Evolutionary conservation across 2,888 invertebrate genomes (phyloP).

Genomic region (Tachystola acroxantha): DNA sequence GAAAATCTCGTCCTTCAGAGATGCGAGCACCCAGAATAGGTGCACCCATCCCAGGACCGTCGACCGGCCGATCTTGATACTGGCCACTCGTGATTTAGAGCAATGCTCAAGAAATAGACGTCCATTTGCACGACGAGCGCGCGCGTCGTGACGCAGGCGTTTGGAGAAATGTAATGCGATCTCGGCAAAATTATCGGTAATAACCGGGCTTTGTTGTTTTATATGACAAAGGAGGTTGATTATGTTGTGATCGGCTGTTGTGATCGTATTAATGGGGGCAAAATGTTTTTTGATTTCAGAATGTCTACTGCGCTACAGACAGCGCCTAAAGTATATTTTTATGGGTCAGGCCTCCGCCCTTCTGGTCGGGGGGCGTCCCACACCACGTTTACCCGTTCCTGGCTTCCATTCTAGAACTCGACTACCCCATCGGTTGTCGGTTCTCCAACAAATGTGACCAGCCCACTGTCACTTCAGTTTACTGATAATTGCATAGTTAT

Average conservation of each 20-base stretch:
- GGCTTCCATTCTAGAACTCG: too few species aligned
- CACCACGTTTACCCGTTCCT: too few species aligned
- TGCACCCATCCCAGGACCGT: conserved; percentile 36
- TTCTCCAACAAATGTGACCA: too few species aligned
- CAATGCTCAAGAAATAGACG: conserved; percentile 60
- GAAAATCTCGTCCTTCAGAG: too few species aligned
- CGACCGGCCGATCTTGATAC: conserved; percentile 59
- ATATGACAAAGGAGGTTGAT: conserved; percentile 4
- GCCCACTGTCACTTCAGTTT: too few species aligned
- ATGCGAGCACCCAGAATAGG: too few species aligned
- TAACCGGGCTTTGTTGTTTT: conserved; percentile 14
- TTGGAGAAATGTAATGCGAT: conserved; percentile 35
- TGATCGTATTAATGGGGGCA: neutral
- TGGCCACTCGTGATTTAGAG: conserved; percentile 62
- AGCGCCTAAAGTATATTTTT: too few species aligned
- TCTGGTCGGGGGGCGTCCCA: too few species aligned
- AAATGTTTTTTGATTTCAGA: neutral
- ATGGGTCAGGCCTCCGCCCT: too few species aligned
- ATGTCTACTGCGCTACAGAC: too few species aligned
- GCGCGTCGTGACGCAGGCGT: conserved; percentile 37
- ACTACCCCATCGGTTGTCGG: too few species aligned
- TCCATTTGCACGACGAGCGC: conserved; percentile 52
- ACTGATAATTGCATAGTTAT: too few species aligned
- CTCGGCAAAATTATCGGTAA: conserved; percentile 28
- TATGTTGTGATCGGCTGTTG: neutral